phyloP scores from a whole-genome alignment of 2,888 invertebrate species.

The Limnephilus lunatus region DNA sequence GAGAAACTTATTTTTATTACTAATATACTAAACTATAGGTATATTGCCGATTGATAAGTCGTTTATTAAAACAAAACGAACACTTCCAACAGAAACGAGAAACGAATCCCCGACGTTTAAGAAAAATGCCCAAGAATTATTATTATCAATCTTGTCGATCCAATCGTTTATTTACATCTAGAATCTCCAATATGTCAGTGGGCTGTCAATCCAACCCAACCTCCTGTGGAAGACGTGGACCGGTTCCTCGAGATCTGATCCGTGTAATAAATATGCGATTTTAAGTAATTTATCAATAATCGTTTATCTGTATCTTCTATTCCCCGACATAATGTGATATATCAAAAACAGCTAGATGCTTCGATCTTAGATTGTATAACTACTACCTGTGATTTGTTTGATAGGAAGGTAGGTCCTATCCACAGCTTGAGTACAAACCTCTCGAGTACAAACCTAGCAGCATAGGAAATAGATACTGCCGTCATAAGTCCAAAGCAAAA shows the following conservation, averaged over 20 bases:
- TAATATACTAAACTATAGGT: no score
- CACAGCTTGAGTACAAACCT: not conserved
- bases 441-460: not conserved
- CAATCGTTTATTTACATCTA: constrained; percentile 32
- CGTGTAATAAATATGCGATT: constrained; percentile 63
- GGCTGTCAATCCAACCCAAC: not conserved
- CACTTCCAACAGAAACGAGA: not conserved
- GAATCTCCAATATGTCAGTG: constrained; percentile 20
- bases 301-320: constrained; percentile 52
- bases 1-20: no score
- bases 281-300: constrained; percentile 64
- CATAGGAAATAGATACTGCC: not conserved
- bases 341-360: constrained; percentile 65
- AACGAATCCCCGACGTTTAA: not conserved
- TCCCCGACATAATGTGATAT: constrained; percentile 64
- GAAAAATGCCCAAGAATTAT: constrained; percentile 12
- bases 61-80: not conserved
- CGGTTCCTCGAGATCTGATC: constrained; percentile 26
- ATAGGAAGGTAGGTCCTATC: not conserved
- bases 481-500: no score
- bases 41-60: not conserved
- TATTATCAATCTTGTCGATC: constrained; percentile 17
- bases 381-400: not conserved
- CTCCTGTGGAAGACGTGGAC: not conserved
- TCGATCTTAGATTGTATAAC: constrained; percentile 37